Evolutionary conservation across 2,888 invertebrate genomes (phyloP).

Genomic region (Eugnorisma glareosa): DNA sequence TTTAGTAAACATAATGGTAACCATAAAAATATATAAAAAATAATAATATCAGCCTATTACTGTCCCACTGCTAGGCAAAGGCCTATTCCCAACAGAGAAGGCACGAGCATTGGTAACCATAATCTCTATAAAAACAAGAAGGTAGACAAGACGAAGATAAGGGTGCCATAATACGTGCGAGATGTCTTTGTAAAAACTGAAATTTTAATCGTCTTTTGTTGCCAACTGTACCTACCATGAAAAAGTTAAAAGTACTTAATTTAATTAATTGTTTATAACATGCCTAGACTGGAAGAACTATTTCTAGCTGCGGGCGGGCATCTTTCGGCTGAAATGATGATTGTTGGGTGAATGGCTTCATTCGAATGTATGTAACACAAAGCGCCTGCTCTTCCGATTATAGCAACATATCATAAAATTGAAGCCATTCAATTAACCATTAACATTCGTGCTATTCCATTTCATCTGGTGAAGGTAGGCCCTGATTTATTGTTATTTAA

Average conservation of each 20-base stretch:
- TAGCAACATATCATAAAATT: background rate
- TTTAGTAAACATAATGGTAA: too few species aligned
- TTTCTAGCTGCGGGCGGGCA: background rate
- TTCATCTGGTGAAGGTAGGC: background rate
- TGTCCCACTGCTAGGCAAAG: too few species aligned
- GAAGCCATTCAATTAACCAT: background rate
- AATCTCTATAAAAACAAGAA: background rate
- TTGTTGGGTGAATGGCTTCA: background rate
- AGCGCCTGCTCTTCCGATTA: background rate
- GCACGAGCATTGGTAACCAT: too few species aligned
- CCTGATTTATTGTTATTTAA: background rate
- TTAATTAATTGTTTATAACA: background rate
- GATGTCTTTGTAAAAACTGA: background rate
- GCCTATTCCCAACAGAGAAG: too few species aligned
- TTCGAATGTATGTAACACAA: background rate
- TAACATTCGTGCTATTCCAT: background rate
- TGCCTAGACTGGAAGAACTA: background rate
- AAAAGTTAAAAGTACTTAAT: background rate
- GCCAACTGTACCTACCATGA: background rate
- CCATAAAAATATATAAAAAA: too few species aligned
- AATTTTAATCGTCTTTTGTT: background rate
- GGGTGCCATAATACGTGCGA: background rate
- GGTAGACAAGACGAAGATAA: background rate
- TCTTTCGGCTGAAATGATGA: conserved; percentile 1
- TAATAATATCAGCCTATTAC: too few species aligned